Conservation (phyloP, 1,140 invertebrate species). For the Cyclargus thomasi region DNA sequence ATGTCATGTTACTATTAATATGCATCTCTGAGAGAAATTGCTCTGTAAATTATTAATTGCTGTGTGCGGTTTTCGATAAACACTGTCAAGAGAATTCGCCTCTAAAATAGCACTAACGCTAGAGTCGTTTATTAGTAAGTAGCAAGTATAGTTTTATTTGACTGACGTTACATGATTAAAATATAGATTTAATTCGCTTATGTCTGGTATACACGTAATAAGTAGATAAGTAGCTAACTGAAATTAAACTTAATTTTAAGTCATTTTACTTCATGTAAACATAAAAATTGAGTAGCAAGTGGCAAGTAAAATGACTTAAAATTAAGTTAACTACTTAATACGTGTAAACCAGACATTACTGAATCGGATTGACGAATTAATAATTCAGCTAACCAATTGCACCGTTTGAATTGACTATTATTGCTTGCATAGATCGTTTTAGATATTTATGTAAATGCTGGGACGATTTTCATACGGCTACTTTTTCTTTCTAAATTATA, state of each 20-base stretch:
- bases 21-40: not conserved
- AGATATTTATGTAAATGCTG: too few species aligned
- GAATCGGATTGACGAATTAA: not conserved
- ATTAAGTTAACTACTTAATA: too few species aligned
- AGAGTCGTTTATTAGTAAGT: not conserved
- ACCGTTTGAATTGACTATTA: not conserved
- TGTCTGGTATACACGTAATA: too few species aligned
- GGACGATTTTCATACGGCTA: too few species aligned
- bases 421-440: too few species aligned
- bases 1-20: not conserved
- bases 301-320: too few species aligned
- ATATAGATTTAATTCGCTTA: not conserved
- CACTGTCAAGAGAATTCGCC: not conserved
- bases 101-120: not conserved
- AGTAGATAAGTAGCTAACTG: too few species aligned
- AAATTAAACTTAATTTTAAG: too few species aligned
- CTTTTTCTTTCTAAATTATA: too few species aligned
- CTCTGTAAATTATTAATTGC: slow-evolving; percentile 3
- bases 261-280: too few species aligned
- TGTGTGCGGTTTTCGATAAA: not conserved
- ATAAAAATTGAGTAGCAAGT: too few species aligned
- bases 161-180: not conserved
- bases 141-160: not conserved
- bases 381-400: not conserved
- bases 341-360: too few species aligned